Conservation (phyloP, 2,113 vertebrate species). For the Cynopterus brachyotis region DNA sequence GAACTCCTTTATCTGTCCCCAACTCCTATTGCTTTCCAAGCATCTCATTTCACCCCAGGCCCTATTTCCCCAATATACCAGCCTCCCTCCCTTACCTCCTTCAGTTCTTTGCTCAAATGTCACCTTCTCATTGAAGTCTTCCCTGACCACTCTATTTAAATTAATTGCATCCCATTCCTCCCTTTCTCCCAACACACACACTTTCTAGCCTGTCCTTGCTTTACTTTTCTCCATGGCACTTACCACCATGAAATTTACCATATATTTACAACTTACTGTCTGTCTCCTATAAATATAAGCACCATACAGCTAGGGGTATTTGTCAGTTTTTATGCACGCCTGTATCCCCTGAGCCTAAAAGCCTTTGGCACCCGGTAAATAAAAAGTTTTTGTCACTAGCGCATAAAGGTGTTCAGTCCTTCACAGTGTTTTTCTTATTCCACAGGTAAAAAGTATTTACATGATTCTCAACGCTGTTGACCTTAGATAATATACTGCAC, state of each 20-base stretch:
- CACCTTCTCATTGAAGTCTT: background rate
- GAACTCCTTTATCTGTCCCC: background rate
- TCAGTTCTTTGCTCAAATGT: background rate
- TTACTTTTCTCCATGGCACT: background rate
- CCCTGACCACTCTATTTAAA: background rate
- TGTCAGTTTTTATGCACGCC: background rate
- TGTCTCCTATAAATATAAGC: background rate
- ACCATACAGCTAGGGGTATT: background rate
- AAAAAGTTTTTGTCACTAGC: background rate
- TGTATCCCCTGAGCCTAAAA: background rate
- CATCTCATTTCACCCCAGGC: background rate
- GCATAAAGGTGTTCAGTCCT: background rate
- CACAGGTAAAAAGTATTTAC: background rate
- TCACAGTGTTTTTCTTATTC: background rate
- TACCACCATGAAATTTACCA: background rate
- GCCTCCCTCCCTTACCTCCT: background rate
- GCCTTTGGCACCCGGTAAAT: background rate
- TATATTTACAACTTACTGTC: background rate
- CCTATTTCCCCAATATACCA: background rate
- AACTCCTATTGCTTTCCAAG: background rate
- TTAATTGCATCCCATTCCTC: background rate
- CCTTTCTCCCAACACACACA: background rate
- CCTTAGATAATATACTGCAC: background rate
- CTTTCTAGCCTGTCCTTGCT: background rate
- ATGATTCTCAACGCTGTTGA: background rate